Evolutionary conservation across 2,888 invertebrate genomes (phyloP), one percentile per base, ranked within the genome.

Genomic region (Capitulum mitella): DNA sequence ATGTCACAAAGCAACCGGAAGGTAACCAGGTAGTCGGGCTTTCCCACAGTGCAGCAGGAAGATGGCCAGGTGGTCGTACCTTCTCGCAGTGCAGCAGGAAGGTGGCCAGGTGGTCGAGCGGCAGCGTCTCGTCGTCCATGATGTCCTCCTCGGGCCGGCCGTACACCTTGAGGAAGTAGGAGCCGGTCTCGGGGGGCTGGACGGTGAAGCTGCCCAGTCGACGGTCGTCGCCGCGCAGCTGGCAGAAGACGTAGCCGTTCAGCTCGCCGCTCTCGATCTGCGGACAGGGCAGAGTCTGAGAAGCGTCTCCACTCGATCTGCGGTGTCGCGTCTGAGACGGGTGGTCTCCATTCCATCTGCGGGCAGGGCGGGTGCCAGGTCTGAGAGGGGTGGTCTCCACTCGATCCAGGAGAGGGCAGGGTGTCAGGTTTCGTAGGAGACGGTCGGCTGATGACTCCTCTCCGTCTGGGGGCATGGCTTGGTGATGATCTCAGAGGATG

Each of bases 121-220:
- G 82, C 16, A 82, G 80, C 74, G 80, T 80, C 61, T 82, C 81
- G 70, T 82, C 81, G 79, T 81, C 82, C 74, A 81, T 79, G 80
- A 83, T 82, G 16, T 84, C 83, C 48, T 82, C 82, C 79, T 85
- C 84, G 0, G 83, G 83, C 37, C 83, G 81, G n/a, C 84, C 84
- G 81, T 84, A 84, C 37, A 84, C 84, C 80, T 87, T 86, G 78
- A 87, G 85, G 81, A 84, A 85, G 82, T 86, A 87, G 78, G 83
- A 82, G 12, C 87, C 87, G 12, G 85, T 83, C 78, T 84, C 83
- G 0, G 87, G 87, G 0, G 87, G 86, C 19, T 84, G 84, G 2
- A 86, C 84, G 10, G 84, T 83, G 80, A 87, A 86, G 70, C 83
- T 83, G 6, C 82, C 84, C 2, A 83, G 80, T 3, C 82, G 81